Conservation (phyloP, 1,140 invertebrate genomes). For the Acyrthosiphon pisum region DNA sequence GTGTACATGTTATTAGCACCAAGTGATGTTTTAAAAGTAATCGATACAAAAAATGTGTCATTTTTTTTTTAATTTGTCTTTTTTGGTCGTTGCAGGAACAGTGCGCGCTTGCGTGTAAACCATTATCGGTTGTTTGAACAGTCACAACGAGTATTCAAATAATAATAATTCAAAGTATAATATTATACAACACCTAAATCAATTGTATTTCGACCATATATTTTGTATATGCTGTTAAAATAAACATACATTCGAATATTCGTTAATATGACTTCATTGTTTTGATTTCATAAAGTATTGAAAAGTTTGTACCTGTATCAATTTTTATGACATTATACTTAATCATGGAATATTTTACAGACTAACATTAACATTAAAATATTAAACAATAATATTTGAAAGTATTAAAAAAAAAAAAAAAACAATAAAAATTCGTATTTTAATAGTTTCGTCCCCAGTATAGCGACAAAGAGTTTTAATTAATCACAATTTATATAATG, state of each 20-base stretch:
- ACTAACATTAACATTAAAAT: neutral
- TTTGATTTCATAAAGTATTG: neutral
- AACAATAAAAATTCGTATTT: neutral
- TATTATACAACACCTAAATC: neutral
- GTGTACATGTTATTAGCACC: neutral
- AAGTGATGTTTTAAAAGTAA: neutral
- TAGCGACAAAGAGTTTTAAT: neutral
- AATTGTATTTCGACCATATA: neutral
- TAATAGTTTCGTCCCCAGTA: neutral
- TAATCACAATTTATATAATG: neutral
- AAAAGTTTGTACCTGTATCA: neutral
- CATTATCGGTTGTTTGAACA: neutral
- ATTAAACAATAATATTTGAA: neutral
- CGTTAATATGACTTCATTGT: neutral
- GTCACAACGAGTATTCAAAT: neutral
- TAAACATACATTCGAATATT: neutral
- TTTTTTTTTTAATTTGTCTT: neutral
- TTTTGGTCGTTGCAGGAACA: neutral
- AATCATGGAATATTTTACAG: neutral
- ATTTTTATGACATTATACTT: neutral
- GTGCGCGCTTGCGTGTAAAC: neutral
- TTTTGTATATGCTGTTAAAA: neutral
- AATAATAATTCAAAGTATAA: conserved; percentile 19
- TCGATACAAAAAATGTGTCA: neutral
- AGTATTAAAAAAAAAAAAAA: neutral